phyloP scores from a whole-genome alignment of 2,888 invertebrate genomes.

The Acleris laterana region DNA sequence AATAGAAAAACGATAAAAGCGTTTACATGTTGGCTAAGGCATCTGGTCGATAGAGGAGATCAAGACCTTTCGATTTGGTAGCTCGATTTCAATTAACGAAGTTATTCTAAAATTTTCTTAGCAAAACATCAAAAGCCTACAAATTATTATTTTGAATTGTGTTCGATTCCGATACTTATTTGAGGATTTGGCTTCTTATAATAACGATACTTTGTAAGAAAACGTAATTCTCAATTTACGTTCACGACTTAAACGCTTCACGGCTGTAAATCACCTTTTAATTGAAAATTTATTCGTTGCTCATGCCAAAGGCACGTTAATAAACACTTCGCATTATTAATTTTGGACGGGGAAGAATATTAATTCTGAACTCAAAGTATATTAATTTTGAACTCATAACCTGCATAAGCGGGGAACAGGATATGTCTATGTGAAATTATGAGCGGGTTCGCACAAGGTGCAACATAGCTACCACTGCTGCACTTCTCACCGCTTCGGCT shows the following conservation, averaged over 20 bases:
- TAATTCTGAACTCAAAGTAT: not conserved
- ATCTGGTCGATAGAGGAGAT: too few species aligned
- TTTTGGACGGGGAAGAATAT: not conserved
- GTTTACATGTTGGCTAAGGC: too few species aligned
- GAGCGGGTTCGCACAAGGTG: not conserved
- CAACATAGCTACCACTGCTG: conserved; percentile 3
- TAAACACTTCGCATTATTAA: not conserved
- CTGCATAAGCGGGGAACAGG: not conserved
- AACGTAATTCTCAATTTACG: too few species aligned
- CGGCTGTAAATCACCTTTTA: not conserved
- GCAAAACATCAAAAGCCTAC: too few species aligned
- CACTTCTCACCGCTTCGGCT: not conserved
- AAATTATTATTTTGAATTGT: too few species aligned
- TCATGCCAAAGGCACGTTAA: not conserved
- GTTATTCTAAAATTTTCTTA: too few species aligned
- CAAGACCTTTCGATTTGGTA: too few species aligned
- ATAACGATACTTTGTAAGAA: too few species aligned
- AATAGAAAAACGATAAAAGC: too few species aligned
- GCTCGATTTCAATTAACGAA: too few species aligned
- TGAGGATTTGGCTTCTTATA: too few species aligned
- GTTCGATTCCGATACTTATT: too few species aligned
- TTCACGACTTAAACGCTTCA: not conserved
- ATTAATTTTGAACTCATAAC: conserved; percentile 1
- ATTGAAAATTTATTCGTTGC: conserved; percentile 1
- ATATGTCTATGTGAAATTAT: not conserved